A percentile compares a stretch with the other conserved stretches of the same genome.
These are phyloP conservation scores for human DNA, from an alignment of 2,113 vertebrate genomes.

Conservation along the genomic window GRCh38 chr4:171716501-171717000, in stretches of 20 bases:
- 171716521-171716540: background rate
- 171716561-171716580: background rate
- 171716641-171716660: background rate
- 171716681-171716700: background rate
- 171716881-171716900: background rate
- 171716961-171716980: background rate
- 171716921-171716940: background rate
- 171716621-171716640: background rate
- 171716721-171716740: background rate
- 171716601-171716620: background rate
- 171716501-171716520: background rate
- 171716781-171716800: background rate
- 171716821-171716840: background rate
- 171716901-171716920: background rate
- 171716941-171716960: background rate
- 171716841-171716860: fast-evolving
- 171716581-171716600: background rate
- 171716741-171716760: background rate
- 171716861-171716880: background rate
- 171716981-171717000: background rate
- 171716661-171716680: background rate
- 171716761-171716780: background rate
- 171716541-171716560: background rate
- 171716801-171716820: background rate
- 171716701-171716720: background rate